Percentiles rank a stretch among this genome's conserved stretches.
These are phyloP conservation scores for Pipa parva DNA, from an alignment of 2,113 vertebrate genomes.

Conservation along the genomic window DNA sequence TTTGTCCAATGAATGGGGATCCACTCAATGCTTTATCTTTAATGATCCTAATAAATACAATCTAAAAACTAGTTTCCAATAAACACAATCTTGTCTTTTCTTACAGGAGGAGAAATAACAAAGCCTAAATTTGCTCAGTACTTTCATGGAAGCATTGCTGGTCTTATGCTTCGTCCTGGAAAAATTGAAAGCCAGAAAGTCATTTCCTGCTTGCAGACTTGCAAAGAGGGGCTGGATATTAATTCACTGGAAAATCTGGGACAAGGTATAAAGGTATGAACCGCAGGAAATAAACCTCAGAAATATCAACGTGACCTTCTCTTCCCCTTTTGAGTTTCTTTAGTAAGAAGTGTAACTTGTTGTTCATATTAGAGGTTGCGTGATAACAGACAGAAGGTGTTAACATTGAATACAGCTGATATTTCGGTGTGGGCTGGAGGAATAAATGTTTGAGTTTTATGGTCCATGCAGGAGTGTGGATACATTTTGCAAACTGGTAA, in stretches of 20 bases:
- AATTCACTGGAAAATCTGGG: slow-evolving; percentile 89
- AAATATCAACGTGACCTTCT: no score
- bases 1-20: no score
- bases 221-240: slow-evolving; percentile 96
- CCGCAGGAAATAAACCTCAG: background rate
- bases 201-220: slow-evolving; percentile 95
- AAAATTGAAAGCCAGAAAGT: slow-evolving; percentile 95
- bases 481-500: no score
- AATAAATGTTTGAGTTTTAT: no score
- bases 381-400: no score
- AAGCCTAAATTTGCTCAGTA: slow-evolving; percentile 92
- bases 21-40: no score
- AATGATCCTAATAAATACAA: background rate
- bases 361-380: no score
- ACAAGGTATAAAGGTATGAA: slow-evolving; percentile 88
- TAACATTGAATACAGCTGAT: no score
- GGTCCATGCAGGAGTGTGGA: no score
- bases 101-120: slow-evolving; percentile 85
- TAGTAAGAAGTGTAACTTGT: no score
- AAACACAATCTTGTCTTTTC: slow-evolving; percentile 10
- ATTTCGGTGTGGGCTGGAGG: no score
- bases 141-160: slow-evolving; percentile 90
- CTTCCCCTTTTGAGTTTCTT: no score
- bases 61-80: background rate
- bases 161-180: slow-evolving; percentile 89